Conservation (phyloP, 2,797 vertebrate species). For the Parambassis ranga region DNA sequence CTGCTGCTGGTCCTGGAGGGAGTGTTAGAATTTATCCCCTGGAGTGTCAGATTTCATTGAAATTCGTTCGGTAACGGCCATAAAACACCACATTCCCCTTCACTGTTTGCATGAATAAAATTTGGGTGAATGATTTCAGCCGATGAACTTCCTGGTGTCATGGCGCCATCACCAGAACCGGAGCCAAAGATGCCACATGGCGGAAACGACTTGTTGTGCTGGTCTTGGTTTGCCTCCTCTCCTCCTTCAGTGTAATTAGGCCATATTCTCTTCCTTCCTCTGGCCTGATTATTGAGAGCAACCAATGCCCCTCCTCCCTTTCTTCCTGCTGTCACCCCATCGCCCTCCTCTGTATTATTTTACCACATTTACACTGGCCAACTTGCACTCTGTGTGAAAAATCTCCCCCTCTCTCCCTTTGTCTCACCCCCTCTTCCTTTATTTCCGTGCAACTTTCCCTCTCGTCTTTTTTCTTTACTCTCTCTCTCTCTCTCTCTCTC, state of each 20-base stretch:
- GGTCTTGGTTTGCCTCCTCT: not conserved
- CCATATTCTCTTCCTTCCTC: conserved; percentile 36
- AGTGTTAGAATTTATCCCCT: not conserved
- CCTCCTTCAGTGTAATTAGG: conserved; percentile 37
- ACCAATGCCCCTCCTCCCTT: conserved; percentile 47
- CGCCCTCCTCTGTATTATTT: conserved; percentile 9
- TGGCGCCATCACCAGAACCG: not conserved
- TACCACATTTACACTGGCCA: not conserved
- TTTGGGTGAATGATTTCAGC: not conserved
- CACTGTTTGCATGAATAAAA: not conserved
- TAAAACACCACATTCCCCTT: no score
- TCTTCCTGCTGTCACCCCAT: conserved; percentile 2
- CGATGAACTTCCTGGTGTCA: not conserved
- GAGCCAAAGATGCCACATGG: not conserved
- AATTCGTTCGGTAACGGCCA: no score
- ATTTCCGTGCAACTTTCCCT: not conserved
- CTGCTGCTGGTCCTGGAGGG: not conserved
- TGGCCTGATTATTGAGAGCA: conserved; percentile 59
- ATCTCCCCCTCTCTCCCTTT: not conserved
- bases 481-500: not conserved
- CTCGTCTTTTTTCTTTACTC: not conserved
- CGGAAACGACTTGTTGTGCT: not conserved
- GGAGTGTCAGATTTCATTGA: no score
- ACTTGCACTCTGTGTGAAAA: not conserved
- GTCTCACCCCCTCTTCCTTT: not conserved